phyloP scores from a whole-genome alignment of 2,888 invertebrate genomes.

The Ophraella communa region DNA sequence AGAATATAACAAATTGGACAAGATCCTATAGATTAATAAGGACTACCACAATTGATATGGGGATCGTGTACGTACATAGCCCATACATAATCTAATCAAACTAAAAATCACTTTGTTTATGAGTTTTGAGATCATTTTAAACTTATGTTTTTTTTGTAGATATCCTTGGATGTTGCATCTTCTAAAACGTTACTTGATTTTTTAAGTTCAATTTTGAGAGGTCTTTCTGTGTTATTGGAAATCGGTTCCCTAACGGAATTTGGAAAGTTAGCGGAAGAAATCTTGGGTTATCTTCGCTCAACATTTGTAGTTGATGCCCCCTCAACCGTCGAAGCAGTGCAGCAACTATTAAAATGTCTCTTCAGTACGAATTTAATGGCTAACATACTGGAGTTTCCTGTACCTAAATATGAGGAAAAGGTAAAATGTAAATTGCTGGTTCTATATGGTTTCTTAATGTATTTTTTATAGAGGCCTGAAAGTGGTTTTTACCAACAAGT shows the following conservation, averaged over 20 bases:
- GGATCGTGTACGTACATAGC: no score
- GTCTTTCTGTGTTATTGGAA: constrained; percentile 74
- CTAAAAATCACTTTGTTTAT: no score
- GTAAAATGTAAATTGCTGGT: not conserved
- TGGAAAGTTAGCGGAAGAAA: constrained; percentile 78
- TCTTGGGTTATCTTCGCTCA: constrained; percentile 75
- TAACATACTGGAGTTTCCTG: constrained; percentile 55
- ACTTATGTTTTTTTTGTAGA: constrained; percentile 65
- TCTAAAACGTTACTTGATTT: constrained; percentile 77
- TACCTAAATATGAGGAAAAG: constrained; percentile 9
- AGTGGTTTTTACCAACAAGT: constrained; percentile 57
- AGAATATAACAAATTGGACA: no score
- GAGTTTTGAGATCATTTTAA: no score
- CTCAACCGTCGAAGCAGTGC: constrained; percentile 75
- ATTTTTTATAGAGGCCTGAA: constrained; percentile 33
- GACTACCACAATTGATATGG: no score
- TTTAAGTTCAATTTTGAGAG: constrained; percentile 68
- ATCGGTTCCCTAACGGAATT: constrained; percentile 73
- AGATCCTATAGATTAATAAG: no score
- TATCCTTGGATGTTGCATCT: constrained; percentile 77
- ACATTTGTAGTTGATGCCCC: constrained; percentile 75
- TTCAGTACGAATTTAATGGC: constrained; percentile 76
- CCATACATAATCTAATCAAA: no score
- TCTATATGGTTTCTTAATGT: constrained; percentile 2
- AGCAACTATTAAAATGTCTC: constrained; percentile 77